phyloP scores from a whole-genome alignment of 2,113 vertebrate species.

The Maccullochella peelii region DNA sequence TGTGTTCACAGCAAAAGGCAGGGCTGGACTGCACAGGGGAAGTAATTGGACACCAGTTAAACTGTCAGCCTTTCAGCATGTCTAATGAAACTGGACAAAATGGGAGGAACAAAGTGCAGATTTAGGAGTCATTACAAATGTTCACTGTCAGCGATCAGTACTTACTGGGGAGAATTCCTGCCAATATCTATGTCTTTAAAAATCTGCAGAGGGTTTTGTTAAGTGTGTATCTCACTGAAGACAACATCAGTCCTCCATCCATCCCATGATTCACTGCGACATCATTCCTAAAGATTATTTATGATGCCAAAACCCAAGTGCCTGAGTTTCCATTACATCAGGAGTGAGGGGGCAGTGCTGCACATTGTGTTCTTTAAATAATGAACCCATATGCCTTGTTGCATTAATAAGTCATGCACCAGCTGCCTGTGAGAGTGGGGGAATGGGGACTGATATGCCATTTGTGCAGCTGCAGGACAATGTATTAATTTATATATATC shows the following conservation, averaged over 20 bases:
- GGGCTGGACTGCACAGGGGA: no score
- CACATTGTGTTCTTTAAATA: constrained; percentile 43
- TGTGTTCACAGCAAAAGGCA: background rate
- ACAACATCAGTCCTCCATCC: no score
- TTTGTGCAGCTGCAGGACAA: constrained; percentile 13
- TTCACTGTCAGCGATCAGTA: background rate
- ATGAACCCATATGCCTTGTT: constrained; percentile 49
- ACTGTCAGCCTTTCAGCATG: background rate
- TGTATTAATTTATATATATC: constrained; percentile 25
- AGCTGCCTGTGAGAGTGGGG: constrained; percentile 9
- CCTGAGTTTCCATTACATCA: constrained; percentile 27
- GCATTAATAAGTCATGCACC: constrained; percentile 48
- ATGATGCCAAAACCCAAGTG: constrained; percentile 13
- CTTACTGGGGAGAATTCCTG: background rate
- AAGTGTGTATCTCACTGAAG: background rate
- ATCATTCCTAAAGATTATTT: constrained; percentile 25
- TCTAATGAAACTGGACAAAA: no score
- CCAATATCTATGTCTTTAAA: background rate
- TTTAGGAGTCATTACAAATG: background rate
- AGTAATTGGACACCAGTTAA: background rate
- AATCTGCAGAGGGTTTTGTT: constrained; percentile 4
- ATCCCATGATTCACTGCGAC: constrained; percentile 15
- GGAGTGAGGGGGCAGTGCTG: background rate
- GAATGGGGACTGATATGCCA: constrained; percentile 14
- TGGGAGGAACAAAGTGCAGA: no score